Evolutionary conservation across 2,888 invertebrate genomes (phyloP).

Genomic region (Tenthredo livida): DNA sequence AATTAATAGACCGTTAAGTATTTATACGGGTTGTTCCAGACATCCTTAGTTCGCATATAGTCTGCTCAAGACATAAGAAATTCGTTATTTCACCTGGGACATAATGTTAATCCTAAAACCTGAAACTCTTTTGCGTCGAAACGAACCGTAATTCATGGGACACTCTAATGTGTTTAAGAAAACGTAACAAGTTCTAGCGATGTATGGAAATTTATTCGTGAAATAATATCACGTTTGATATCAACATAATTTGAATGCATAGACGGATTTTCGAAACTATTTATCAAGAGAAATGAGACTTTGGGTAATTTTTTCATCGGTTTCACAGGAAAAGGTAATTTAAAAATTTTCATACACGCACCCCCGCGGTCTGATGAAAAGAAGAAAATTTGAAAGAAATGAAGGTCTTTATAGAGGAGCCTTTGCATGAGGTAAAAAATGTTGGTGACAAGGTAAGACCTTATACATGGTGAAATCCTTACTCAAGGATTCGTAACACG

Average conservation of each 20-base stretch:
- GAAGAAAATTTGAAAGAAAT: constrained; percentile 1
- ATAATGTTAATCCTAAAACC: background rate
- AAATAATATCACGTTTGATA: background rate
- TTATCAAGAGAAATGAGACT: background rate
- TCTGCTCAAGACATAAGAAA: background rate
- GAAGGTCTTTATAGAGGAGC: background rate
- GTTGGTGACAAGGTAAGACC: background rate
- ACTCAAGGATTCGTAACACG: constrained; percentile 34
- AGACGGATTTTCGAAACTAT: background rate
- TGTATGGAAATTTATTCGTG: background rate
- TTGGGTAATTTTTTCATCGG: background rate
- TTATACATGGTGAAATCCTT: constrained; percentile 1
- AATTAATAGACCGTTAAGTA: background rate
- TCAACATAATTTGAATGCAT: background rate
- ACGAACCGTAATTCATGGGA: constrained; percentile 3
- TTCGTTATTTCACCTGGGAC: background rate
- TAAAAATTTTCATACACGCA: background rate
- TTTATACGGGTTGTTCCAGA: background rate
- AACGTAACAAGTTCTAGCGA: background rate
- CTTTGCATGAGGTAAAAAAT: background rate
- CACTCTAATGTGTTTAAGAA: background rate
- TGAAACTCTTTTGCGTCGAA: background rate
- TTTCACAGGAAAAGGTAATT: background rate
- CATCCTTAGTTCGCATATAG: background rate
- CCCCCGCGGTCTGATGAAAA: background rate